Evolutionary conservation across 2,113 vertebrate species (phyloP), one percentile per base, ranked within the genome.

Genomic region (Acinonyx jubatus): DNA sequence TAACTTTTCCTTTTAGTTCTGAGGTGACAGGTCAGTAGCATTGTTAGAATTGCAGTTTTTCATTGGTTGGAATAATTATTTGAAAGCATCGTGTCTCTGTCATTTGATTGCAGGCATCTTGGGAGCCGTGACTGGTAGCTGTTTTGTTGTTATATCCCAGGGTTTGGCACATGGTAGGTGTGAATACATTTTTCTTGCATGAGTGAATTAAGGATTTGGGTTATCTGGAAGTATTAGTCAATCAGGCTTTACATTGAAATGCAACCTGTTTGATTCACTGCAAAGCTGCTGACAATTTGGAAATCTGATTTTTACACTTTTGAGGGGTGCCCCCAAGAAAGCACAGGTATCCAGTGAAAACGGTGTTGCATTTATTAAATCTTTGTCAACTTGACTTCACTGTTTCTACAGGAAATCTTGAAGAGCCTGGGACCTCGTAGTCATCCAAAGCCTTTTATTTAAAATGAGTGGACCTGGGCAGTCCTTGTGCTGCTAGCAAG

Each of bases 401-500:
- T 33, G 55, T 94, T 80, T 76, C 80, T 79, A 4, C 11, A 57
- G 92, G 48, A 61, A 90, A 84, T 91, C 91, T 76, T 69, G 50
- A 29, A 71, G 16, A 92, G 3, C 33, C 63, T 2, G 0, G 73
- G 65, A 57, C 29, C 85, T 23, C 41, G 31, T 13, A 92, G 91
- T 29, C 29, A 89, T 92, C 83, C 45, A 27, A 27, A 93, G 29
- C 18, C 55, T 96, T 93, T 79, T 65, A 80, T 57, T 69, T 79
- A 66, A 74, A 93, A 89, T 73, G 31, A 11, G 1, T 38, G 7
- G 63, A 36, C 52, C 41, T 38, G 18, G 63, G 7, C 74, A 21
- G 6, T 78, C 41, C 7, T 2, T 63, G 33, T 16, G 65, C 41
- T 66, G 25, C 29, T 27, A 12, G 55, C 45, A 29, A 16, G 1